phyloP scores from a whole-genome alignment of 2,888 invertebrate species.

The Drymonia ruficornis region DNA sequence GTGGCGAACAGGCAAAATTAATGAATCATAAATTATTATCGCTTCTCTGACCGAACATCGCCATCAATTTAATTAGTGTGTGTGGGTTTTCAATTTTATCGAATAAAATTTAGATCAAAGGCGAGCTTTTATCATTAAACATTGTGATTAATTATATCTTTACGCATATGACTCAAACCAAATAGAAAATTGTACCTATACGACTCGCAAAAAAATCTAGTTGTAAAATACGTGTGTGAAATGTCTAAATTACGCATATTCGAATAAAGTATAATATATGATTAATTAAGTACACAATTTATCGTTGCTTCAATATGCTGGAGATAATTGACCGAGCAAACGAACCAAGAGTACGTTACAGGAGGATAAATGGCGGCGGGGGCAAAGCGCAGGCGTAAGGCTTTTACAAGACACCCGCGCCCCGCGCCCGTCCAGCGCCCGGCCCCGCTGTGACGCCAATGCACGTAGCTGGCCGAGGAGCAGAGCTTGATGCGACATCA shows the following conservation, averaged over 20 bases:
- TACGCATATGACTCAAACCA: too few relatives aligned
- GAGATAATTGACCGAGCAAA: slow-evolving; percentile 74
- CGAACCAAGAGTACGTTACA: slow-evolving; percentile 69
- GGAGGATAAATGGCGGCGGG: slow-evolving; percentile 64
- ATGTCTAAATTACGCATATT: too few relatives aligned
- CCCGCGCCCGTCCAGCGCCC: slow-evolving; percentile 59
- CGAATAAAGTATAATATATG: not conserved
- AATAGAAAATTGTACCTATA: too few relatives aligned
- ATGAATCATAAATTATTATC: slow-evolving; percentile 61
- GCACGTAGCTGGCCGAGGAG: slow-evolving; percentile 46
- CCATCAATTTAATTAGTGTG: slow-evolving; percentile 59
- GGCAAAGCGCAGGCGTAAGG: slow-evolving; percentile 67
- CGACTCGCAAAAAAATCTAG: too few relatives aligned
- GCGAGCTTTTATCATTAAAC: slow-evolving; percentile 31
- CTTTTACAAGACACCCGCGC: slow-evolving; percentile 57
- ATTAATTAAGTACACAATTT: slow-evolving; percentile 29
- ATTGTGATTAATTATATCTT: slow-evolving; percentile 14
- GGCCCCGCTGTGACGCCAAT: slow-evolving; percentile 48
- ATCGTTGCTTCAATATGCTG: slow-evolving; percentile 56
- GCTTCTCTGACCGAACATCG: slow-evolving; percentile 50
- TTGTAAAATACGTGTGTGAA: too few relatives aligned
- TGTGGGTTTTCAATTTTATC: slow-evolving; percentile 47
- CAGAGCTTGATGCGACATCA: slow-evolving; percentile 60
- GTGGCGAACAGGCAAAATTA: slow-evolving; percentile 48
- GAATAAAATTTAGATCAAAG: slow-evolving; percentile 46